These are phyloP conservation scores for Drosophila longiperda DNA, from an alignment of 2,888 invertebrate species.

Conservation along the genomic window DNA sequence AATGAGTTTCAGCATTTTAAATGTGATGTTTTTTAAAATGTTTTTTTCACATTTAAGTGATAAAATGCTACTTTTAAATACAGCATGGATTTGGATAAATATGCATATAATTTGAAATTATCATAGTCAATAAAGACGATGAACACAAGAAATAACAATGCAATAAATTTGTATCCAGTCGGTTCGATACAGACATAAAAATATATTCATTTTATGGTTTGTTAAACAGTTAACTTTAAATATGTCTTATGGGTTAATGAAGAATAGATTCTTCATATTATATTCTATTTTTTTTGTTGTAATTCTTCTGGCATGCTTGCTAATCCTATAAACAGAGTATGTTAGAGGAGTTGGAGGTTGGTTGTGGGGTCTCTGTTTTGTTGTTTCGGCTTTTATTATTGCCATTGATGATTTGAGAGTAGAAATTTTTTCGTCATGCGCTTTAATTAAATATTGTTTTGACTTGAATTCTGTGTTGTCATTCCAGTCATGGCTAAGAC, in stretches of 20 bases:
- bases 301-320: neutral
- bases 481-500: slow-evolving; percentile 47
- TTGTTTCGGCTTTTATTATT: slow-evolving; percentile 4
- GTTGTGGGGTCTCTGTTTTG: slow-evolving; percentile 4
- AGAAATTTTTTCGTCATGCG: slow-evolving; percentile 68
- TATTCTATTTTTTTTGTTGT: no score
- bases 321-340: neutral
- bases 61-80: neutral
- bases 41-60: neutral
- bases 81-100: neutral
- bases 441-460: slow-evolving; percentile 78
- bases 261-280: neutral
- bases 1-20: neutral
- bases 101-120: neutral
- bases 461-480: slow-evolving; percentile 67
- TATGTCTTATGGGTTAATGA: neutral
- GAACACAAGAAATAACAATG: neutral
- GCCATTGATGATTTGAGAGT: slow-evolving; percentile 15
- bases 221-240: neutral
- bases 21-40: neutral
- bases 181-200: neutral
- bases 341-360: neutral
- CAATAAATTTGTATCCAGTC: neutral
- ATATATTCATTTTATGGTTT: neutral
- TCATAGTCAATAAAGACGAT: neutral